A percentile compares a stretch with the other conserved stretches of the same genome.
These are phyloP conservation scores for Drosophila nigromelanica DNA, from an alignment of 1,140 invertebrate species.

Conservation along the genomic window DNA sequence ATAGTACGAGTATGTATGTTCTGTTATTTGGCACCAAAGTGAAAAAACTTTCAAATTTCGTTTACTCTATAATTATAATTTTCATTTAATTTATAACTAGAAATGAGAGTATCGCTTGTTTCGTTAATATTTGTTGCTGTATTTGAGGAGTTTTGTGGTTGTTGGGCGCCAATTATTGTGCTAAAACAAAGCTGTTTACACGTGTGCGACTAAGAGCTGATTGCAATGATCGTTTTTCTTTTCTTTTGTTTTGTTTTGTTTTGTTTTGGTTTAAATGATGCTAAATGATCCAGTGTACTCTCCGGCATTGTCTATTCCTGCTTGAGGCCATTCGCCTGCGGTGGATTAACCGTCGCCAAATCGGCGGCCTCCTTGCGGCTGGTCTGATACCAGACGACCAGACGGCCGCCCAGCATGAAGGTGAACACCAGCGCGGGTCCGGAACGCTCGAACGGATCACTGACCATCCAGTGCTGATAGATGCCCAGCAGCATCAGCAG, in stretches of 20 bases:
- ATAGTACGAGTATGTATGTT: constrained; percentile 33
- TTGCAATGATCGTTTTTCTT: background rate
- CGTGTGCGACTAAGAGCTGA: constrained; percentile 38
- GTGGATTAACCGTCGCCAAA: constrained; percentile 83
- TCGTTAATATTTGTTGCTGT: constrained; percentile 19
- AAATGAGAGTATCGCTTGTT: constrained; percentile 30
- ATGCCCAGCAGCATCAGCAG: constrained; percentile 93
- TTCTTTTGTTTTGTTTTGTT: too few relatives aligned
- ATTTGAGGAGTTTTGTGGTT: constrained; percentile 13
- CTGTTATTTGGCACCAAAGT: constrained; percentile 69
- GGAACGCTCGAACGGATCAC: constrained; percentile 96
- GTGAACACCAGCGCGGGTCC: constrained; percentile 97
- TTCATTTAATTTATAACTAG: constrained; percentile 48
- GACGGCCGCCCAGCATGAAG: constrained; percentile 96
- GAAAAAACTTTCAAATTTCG: constrained; percentile 51
- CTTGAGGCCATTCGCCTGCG: constrained; percentile 87
- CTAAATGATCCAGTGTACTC: constrained; percentile 20
- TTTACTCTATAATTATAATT: constrained; percentile 49
- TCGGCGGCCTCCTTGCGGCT: constrained; percentile 85
- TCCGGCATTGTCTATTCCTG: constrained; percentile 84
- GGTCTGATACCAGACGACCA: constrained; percentile 89
- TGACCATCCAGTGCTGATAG: constrained; percentile 96
- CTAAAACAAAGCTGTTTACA: constrained; percentile 73
- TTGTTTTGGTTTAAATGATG: background rate
- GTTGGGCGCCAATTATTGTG: constrained; percentile 54